A percentile compares a stretch with the other conserved stretches of the same genome.
Evolutionary conservation across 2,113 vertebrate species (phyloP).

Genomic region (Jacana jacana): DNA sequence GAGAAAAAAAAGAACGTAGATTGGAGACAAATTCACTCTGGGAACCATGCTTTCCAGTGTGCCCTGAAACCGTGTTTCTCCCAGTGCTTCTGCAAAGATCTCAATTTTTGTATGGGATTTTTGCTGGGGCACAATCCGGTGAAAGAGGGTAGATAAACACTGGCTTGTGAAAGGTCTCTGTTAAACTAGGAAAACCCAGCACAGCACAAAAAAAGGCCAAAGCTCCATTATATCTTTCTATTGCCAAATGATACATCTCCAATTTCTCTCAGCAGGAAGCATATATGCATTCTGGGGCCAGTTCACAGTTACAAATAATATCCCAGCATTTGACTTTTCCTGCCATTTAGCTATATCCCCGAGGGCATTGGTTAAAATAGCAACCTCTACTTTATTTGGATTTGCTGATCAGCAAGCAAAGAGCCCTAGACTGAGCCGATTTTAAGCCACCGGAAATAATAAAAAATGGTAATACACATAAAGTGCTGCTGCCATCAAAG

Average conservation of each 20-base stretch:
- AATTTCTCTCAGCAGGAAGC: not conserved
- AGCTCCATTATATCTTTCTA: not conserved
- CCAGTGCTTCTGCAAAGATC: not conserved
- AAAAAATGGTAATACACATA: not conserved
- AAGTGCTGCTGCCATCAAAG: not conserved
- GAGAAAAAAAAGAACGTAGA: constrained; percentile 25
- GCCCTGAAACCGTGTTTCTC: not conserved
- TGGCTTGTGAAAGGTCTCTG: not conserved
- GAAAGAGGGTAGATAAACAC: not conserved
- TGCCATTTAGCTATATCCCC: not conserved
- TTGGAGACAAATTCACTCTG: not conserved
- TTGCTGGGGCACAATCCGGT: not conserved
- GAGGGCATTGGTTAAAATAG: not conserved
- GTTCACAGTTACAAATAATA: not conserved
- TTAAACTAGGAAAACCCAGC: not conserved
- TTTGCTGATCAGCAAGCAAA: not conserved
- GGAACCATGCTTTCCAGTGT: not conserved
- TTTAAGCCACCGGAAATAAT: not conserved
- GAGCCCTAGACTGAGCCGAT: not conserved
- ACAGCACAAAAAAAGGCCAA: not conserved
- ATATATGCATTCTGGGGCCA: not conserved
- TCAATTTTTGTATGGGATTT: not conserved
- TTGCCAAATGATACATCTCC: not conserved
- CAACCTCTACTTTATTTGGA: not conserved
- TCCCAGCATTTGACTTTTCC: not conserved